phyloP scores from a whole-genome alignment of 2,113 vertebrate genomes.

The zebrafish (Danio rerio) region DNA sequence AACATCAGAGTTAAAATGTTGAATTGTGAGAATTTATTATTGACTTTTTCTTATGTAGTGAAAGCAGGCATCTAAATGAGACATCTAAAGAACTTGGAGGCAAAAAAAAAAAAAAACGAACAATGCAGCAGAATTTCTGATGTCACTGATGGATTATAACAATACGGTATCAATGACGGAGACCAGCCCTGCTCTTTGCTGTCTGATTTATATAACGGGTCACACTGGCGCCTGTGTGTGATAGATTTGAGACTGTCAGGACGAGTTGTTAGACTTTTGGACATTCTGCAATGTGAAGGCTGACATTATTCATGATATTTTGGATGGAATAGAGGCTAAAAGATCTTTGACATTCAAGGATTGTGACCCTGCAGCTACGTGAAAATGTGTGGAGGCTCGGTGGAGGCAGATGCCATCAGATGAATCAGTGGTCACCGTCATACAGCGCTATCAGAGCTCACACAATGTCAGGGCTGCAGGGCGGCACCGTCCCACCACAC shows the following conservation, averaged over 20 bases:
- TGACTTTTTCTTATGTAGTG: too few relatives aligned
- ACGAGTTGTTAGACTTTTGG: constrained; percentile 51
- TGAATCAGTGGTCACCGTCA: constrained; percentile 83
- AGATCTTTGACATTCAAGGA: constrained; percentile 83
- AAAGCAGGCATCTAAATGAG: too few relatives aligned
- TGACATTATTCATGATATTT: constrained; percentile 77
- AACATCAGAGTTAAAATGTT: too few relatives aligned
- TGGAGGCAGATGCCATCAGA: constrained; percentile 51
- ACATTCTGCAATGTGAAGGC: constrained; percentile 63
- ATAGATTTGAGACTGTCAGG: constrained; percentile 61
- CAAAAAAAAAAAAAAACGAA: not conserved
- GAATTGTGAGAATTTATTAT: too few relatives aligned
- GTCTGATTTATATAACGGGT: constrained; percentile 46
- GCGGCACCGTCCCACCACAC: constrained; percentile 63
- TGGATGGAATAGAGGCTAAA: constrained; percentile 74
- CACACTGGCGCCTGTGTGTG: constrained; percentile 13
- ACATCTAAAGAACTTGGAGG: too few relatives aligned
- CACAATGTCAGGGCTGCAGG: constrained; percentile 75
- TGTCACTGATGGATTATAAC: not conserved
- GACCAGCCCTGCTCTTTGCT: constrained; percentile 33
- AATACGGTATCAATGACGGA: constrained; percentile 34
- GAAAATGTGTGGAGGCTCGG: constrained; percentile 53
- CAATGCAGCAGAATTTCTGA: not conserved
- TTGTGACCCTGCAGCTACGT: constrained; percentile 80
- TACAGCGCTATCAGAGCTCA: constrained; percentile 61